These are phyloP conservation scores for Arctopsyche grandis DNA, from an alignment of 1,140 invertebrate species.

Conservation along the genomic window DNA sequence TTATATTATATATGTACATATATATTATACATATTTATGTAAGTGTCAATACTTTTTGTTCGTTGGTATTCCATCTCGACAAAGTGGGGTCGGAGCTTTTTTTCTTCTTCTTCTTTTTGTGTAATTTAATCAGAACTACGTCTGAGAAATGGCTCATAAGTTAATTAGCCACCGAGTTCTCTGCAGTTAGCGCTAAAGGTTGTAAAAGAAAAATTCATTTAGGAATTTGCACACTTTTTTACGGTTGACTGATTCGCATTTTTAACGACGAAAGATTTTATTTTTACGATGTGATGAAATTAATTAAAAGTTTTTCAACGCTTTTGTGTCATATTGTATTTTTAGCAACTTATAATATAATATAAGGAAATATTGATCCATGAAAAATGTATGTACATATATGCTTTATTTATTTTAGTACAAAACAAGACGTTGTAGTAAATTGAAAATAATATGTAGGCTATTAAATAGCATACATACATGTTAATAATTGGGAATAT, in stretches of 20 bases:
- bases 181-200: not conserved
- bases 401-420: too few species aligned
- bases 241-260: not conserved
- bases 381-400: too few species aligned
- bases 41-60: not conserved
- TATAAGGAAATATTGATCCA: too few species aligned
- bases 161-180: slow-evolving; percentile 13
- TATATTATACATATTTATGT: not conserved
- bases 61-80: not conserved
- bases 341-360: too few species aligned
- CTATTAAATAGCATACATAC: too few species aligned
- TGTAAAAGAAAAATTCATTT: slow-evolving; percentile 16
- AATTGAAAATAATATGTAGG: too few species aligned
- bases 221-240: slow-evolving; percentile 23
- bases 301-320: not conserved
- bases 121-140: slow-evolving; percentile 8
- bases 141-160: not conserved
- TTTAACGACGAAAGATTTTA: not conserved
- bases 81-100: not conserved
- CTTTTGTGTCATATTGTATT: not conserved
- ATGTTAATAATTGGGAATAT: too few species aligned
- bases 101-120: not conserved
- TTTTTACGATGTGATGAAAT: not conserved
- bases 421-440: too few species aligned
- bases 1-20: not conserved